These are phyloP conservation scores for Phaethornis superciliosus DNA, from an alignment of 2,113 vertebrate genomes.

Conservation along the genomic window DNA sequence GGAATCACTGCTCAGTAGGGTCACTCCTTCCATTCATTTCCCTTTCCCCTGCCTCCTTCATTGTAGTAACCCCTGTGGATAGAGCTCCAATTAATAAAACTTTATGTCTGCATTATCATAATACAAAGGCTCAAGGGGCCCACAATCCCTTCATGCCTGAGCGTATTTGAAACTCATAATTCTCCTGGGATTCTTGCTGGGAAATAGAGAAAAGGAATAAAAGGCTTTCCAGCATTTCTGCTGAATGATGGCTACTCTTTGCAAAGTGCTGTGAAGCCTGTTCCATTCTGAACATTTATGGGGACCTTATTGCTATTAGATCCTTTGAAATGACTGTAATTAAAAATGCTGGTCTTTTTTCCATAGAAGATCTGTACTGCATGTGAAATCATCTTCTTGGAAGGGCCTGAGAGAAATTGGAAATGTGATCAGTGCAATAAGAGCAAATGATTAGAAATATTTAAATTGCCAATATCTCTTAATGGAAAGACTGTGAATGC, in stretches of 20 bases:
- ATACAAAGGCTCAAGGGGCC: slow-evolving; percentile 49
- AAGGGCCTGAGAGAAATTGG: slow-evolving; percentile 1
- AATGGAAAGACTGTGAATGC: not conserved
- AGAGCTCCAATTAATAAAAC: slow-evolving; percentile 67
- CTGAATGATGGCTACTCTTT: slow-evolving; percentile 40
- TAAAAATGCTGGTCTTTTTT: slow-evolving; percentile 21
- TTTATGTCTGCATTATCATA: slow-evolving; percentile 69
- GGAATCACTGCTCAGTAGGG: not conserved
- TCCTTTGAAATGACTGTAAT: not conserved
- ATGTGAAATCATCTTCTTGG: slow-evolving; percentile 32
- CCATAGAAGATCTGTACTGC: not conserved
- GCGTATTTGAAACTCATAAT: slow-evolving; percentile 50
- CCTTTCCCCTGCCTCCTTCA: not conserved
- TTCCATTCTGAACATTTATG: slow-evolving; percentile 54
- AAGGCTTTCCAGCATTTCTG: slow-evolving; percentile 39
- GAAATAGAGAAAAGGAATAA: slow-evolving; percentile 51
- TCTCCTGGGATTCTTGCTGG: slow-evolving; percentile 40
- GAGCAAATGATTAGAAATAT: slow-evolving; percentile 20
- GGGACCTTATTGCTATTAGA: slow-evolving; percentile 44
- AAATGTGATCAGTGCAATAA: not conserved
- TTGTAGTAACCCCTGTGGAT: slow-evolving; percentile 23
- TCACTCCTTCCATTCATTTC: not conserved
- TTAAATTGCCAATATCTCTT: not conserved
- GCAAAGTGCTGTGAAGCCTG: slow-evolving; percentile 42
- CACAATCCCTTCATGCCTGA: slow-evolving; percentile 50